These are phyloP conservation scores for Micromesistius poutassou DNA, from an alignment of 2,797 vertebrate genomes.

Conservation along the genomic window DNA sequence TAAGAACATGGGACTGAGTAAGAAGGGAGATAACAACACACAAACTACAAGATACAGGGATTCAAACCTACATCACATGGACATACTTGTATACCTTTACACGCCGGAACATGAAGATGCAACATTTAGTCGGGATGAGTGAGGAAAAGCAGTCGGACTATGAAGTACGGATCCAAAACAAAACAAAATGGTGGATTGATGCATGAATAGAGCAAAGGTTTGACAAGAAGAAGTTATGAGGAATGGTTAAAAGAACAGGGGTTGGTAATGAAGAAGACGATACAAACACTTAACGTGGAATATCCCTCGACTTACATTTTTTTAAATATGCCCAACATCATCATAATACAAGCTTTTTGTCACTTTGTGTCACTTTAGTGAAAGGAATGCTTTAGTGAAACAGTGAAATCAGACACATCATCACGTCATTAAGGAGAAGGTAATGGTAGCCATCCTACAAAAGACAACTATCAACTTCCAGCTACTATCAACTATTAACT, in stretches of 20 bases:
- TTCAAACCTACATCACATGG: slow-evolving; percentile 25
- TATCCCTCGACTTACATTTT: background rate
- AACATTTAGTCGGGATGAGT: slow-evolving; percentile 92
- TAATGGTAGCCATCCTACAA: too few relatives aligned
- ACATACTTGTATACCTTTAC: slow-evolving; percentile 89
- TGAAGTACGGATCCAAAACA: slow-evolving; percentile 65
- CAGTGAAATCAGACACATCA: too few relatives aligned
- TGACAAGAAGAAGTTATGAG: background rate
- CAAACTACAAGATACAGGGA: slow-evolving; percentile 1
- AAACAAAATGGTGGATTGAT: slow-evolving; percentile 63
- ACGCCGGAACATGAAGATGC: slow-evolving; percentile 96
- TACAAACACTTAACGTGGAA: slow-evolving; percentile 27
- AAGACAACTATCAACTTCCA: too few relatives aligned
- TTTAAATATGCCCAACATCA: too few relatives aligned
- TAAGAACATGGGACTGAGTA: background rate
- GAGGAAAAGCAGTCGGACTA: slow-evolving; percentile 94
- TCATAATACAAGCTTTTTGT: too few relatives aligned
- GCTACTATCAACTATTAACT: too few relatives aligned
- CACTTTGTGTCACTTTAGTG: too few relatives aligned
- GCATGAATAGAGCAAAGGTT: slow-evolving; percentile 23
- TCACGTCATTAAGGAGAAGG: too few relatives aligned
- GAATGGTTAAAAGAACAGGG: slow-evolving; percentile 22
- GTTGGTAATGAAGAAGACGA: slow-evolving; percentile 27
- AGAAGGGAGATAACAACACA: background rate
- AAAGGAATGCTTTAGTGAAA: too few relatives aligned